Evolutionary conservation across 2,113 vertebrate genomes (phyloP).

Genomic region (Pundamilia nyererei): DNA sequence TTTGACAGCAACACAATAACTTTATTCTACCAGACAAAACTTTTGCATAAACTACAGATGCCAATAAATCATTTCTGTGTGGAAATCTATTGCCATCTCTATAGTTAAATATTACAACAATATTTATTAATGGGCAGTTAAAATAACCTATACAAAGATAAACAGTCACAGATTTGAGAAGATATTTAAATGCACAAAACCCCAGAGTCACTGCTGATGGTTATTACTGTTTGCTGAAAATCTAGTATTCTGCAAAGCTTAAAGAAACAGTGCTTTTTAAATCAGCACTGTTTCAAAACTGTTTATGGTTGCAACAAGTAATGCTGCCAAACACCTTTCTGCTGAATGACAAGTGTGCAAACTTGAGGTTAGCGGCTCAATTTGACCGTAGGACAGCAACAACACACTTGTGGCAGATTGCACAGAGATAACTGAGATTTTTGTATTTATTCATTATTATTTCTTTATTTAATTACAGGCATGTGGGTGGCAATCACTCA

Average conservation of each 20-base stretch:
- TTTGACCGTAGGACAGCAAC: neutral
- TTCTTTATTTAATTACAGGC: neutral
- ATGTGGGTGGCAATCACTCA: neutral
- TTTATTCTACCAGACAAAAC: neutral
- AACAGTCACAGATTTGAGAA: neutral
- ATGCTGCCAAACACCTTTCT: slow-evolving; percentile 24
- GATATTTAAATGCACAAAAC: neutral
- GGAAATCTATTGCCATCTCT: neutral
- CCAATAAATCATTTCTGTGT: neutral
- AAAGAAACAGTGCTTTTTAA: neutral
- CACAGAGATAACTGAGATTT: neutral
- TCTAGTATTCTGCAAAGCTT: slow-evolving; percentile 28
- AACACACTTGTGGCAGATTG: slow-evolving; percentile 1
- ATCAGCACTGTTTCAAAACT: neutral
- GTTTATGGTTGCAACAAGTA: slow-evolving; percentile 1
- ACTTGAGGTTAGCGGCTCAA: slow-evolving; percentile 2
- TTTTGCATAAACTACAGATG: neutral
- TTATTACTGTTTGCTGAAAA: slow-evolving; percentile 4
- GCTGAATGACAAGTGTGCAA: slow-evolving; percentile 14
- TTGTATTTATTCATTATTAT: neutral
- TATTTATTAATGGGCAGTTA: neutral
- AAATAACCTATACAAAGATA: neutral
- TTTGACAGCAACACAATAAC: neutral
- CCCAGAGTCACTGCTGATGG: neutral
- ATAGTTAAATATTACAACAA: neutral